Conservation (phyloP, 1,140 invertebrate species). For the Ips nitidus region DNA sequence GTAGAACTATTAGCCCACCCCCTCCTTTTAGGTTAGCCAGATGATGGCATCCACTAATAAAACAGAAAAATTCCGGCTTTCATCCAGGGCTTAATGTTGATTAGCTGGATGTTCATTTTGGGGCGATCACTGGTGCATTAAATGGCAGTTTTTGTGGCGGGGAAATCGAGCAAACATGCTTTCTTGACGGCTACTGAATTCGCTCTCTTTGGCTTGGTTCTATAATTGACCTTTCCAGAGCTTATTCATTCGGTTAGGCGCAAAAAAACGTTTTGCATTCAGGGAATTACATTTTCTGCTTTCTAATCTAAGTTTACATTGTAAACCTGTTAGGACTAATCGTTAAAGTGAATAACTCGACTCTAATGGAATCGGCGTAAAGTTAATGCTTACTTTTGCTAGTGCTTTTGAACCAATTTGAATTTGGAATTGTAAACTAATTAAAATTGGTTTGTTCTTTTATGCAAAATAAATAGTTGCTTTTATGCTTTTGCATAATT, state of each 20-base stretch:
- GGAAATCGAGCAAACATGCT: background rate
- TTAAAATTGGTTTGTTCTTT: too few relatives aligned
- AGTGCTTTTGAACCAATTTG: background rate
- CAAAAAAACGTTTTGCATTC: too few relatives aligned
- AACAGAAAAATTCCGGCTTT: slow-evolving; percentile 27
- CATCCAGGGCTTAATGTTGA: slow-evolving; percentile 22
- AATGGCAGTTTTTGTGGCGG: slow-evolving; percentile 17
- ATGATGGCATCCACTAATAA: slow-evolving; percentile 23
- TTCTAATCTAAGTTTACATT: background rate
- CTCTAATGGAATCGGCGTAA: background rate
- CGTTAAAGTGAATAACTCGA: background rate
- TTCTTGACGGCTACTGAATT: too few relatives aligned
- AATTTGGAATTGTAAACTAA: too few relatives aligned
- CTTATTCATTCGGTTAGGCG: too few relatives aligned
- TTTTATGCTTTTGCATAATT: too few relatives aligned
- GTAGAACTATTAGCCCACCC: background rate
- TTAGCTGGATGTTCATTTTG: slow-evolving; percentile 18
- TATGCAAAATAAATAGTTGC: too few relatives aligned
- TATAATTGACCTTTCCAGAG: too few relatives aligned
- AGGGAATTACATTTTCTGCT: background rate
- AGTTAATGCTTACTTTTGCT: background rate
- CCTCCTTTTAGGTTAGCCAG: slow-evolving; percentile 13
- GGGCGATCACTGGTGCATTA: slow-evolving; percentile 23
- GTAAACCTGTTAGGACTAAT: background rate
- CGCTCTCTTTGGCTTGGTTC: too few relatives aligned